Conservation (phyloP, 2,888 invertebrate species). For the Aromia moschata region DNA sequence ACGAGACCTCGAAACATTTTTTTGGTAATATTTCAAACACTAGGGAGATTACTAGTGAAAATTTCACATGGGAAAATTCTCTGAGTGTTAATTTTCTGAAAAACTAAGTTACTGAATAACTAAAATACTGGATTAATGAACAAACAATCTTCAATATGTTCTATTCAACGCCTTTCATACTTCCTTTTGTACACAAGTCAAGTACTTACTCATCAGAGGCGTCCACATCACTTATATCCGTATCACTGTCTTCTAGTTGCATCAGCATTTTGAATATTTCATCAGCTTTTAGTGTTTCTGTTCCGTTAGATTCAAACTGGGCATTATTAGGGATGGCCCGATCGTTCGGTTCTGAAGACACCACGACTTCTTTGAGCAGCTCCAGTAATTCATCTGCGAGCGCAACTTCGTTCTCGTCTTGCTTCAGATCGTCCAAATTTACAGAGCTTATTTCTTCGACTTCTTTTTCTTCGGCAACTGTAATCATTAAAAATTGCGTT, state of each 20-base stretch:
- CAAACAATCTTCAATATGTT: too few relatives aligned
- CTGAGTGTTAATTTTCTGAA: too few relatives aligned
- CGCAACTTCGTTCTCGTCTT: neutral
- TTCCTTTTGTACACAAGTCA: too few relatives aligned
- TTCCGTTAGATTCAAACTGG: neutral
- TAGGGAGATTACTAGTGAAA: too few relatives aligned
- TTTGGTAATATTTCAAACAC: too few relatives aligned
- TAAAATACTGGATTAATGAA: too few relatives aligned
- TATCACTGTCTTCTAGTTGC: conserved; percentile 12
- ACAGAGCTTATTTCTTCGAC: neutral
- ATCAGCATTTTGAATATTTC: conserved; percentile 24
- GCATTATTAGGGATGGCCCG: neutral
- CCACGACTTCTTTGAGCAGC: conserved; percentile 28
- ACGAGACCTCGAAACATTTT: too few relatives aligned
- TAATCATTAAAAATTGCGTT: neutral
- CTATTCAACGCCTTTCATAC: too few relatives aligned
- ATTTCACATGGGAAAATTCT: too few relatives aligned
- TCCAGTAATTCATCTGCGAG: conserved; percentile 29
- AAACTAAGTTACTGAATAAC: too few relatives aligned
- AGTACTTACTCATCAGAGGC: conserved; percentile 21
- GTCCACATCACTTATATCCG: conserved; percentile 21
- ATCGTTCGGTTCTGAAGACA: neutral
- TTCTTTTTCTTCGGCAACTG: neutral
- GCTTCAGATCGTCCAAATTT: neutral
- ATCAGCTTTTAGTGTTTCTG: conserved; percentile 16